These are phyloP conservation scores for Erithacus rubecula DNA, from an alignment of 2,797 vertebrate genomes.

Conservation along the genomic window DNA sequence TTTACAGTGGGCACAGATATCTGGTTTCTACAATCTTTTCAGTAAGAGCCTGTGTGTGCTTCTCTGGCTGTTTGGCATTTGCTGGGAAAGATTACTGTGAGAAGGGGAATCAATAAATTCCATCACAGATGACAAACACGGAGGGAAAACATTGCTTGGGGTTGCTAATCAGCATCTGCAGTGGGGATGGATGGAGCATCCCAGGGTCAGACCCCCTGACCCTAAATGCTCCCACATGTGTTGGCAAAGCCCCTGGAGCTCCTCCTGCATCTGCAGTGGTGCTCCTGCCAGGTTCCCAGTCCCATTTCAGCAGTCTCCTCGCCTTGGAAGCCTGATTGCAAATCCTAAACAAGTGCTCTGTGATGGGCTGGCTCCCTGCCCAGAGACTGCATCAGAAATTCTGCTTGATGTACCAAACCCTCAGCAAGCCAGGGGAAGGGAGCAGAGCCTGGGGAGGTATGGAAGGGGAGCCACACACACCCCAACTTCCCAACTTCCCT, in stretches of 20 bases:
- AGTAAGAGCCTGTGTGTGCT: neutral
- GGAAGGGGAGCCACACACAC: neutral
- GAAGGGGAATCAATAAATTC: slow-evolving; percentile 54
- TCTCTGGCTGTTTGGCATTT: slow-evolving; percentile 28
- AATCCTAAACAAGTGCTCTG: neutral
- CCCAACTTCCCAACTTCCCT: neutral
- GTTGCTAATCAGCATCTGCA: slow-evolving; percentile 41
- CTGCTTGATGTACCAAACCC: slow-evolving; percentile 10
- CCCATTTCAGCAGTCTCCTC: neutral
- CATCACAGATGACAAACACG: slow-evolving; percentile 31
- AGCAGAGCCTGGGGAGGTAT: neutral
- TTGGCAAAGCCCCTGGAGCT: neutral
- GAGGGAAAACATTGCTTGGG: slow-evolving; percentile 40
- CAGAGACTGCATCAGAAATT: slow-evolving; percentile 56
- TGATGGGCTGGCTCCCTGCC: slow-evolving; percentile 43
- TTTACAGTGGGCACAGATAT: slow-evolving; percentile 21
- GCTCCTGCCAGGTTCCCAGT: slow-evolving; percentile 48
- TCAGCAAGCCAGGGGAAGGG: neutral
- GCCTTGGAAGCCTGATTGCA: slow-evolving; percentile 24
- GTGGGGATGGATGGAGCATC: neutral
- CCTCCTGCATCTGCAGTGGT: slow-evolving; percentile 51
- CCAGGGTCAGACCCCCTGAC: neutral
- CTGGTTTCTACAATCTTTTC: slow-evolving; percentile 30
- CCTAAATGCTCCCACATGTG: neutral
- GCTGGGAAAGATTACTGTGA: neutral